Base-by-base conservation (phyloP, 2,888 invertebrate genomes). In the Melipona beecheii region DNA sequence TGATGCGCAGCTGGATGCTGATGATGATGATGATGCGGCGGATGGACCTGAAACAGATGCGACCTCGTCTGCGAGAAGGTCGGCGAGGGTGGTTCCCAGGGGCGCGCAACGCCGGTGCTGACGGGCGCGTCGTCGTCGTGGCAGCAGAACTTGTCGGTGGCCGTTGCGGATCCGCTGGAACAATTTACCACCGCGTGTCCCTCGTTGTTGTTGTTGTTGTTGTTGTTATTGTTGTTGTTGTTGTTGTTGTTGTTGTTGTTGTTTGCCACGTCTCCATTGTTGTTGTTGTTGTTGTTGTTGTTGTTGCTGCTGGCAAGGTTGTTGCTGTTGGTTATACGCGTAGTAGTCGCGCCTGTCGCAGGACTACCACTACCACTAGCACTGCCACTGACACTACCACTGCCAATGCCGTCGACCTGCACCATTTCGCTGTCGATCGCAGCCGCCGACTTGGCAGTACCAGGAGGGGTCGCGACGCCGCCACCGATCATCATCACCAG, bases 401-500 rank as follows among this genome's bases (percentile, higher is more conserved):
- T 93, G 91, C 92, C 92, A 89, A 92, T 92, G 89, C 92, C 92
- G 89, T 94, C 93, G 91, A 93, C 92, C 87, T 91, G 91, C 81
- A 94, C 93, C 92, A 93, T 93, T 85, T 92, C 92, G 91, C 91
- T 92, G 91, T 93, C 93, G 87, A 92, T 91, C 87, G 92, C 91
- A 89, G 92, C 92, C 89, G 92, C 92, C 88, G 93, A 91, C 87
- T 93, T 93, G 87, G 91, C 92, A 91, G 93, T 93, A 91, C 92
- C 93, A 89, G 93, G 92, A 91, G 91, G 93, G 91, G 94, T 93
- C 90, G 91, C 92, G 88, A 93, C 91, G 89, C 93, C 92, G 89
- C 93, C 94, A 90, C 93, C 93, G 92, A 94, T 94, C 94, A 94
- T 94, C 93, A 94, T 93, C 91, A 92, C 93, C 93, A 90, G 89